phyloP scores from a whole-genome alignment of 2,888 invertebrate genomes.

The Pherbina coryleti region DNA sequence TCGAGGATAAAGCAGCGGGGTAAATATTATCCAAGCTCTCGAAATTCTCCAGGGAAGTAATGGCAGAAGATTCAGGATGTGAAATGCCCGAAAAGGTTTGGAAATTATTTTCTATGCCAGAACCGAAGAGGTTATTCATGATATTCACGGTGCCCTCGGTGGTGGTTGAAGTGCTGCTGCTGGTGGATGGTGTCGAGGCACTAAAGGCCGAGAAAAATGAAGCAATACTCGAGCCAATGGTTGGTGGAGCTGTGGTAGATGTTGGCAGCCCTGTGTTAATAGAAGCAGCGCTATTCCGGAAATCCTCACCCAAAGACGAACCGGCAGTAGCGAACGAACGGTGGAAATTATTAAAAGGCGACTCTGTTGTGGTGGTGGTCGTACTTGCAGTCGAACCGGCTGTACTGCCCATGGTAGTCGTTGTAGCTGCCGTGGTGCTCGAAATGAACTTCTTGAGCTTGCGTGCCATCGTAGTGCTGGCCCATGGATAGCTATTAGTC shows the following conservation, averaged over 20 bases:
- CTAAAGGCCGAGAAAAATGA: conserved; percentile 61
- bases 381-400: conserved; percentile 53
- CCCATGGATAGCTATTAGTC: conserved; percentile 64
- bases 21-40: conserved; percentile 74
- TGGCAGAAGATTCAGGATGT: conserved; percentile 62
- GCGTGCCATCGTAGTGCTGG: conserved; percentile 69
- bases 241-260: conserved; percentile 45
- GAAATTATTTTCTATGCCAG: conserved; percentile 67
- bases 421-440: conserved; percentile 63
- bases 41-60: conserved; percentile 66
- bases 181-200: conserved; percentile 56
- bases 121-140: conserved; percentile 66
- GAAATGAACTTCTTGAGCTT: conserved; percentile 69
- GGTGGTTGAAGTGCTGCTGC: conserved; percentile 49
- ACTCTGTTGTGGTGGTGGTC: conserved; percentile 60
- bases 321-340: conserved; percentile 58
- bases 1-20: conserved; percentile 73
- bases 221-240: conserved; percentile 54
- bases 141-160: conserved; percentile 63
- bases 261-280: conserved; percentile 13
- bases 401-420: conserved; percentile 58
- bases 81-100: conserved; percentile 67
- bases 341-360: conserved; percentile 58
- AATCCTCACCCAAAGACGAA: conserved; percentile 37
- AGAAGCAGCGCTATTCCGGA: conserved; percentile 38